Conservation (phyloP, 2,888 invertebrate species). For the Uloborus plumipes region DNA sequence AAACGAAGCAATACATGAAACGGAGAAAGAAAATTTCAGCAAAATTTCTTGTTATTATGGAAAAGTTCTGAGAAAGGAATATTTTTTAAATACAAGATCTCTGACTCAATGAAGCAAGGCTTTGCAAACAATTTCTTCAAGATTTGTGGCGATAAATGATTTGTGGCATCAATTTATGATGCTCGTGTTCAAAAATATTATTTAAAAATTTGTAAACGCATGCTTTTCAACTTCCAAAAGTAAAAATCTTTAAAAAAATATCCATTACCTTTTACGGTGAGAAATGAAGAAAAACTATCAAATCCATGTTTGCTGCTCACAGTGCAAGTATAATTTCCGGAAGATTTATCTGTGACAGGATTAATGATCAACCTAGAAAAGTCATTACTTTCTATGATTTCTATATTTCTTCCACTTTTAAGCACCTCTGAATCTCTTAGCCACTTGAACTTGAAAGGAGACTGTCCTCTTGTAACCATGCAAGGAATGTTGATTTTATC, state of each 20-base stretch:
- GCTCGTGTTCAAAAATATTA: too few relatives aligned
- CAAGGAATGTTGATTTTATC: slow-evolving; percentile 37
- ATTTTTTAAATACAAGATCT: too few relatives aligned
- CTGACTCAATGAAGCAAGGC: too few relatives aligned
- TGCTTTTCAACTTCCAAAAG: too few relatives aligned
- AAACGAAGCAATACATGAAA: too few relatives aligned
- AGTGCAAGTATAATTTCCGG: slow-evolving; percentile 49
- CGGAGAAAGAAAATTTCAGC: too few relatives aligned
- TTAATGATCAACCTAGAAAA: slow-evolving; percentile 23
- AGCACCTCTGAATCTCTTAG: slow-evolving; percentile 9
- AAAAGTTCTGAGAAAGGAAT: too few relatives aligned
- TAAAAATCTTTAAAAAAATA: not conserved
- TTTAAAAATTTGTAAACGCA: too few relatives aligned
- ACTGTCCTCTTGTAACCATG: slow-evolving; percentile 17
- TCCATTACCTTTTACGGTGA: slow-evolving; percentile 39
- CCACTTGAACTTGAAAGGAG: slow-evolving; percentile 34
- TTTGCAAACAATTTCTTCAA: too few relatives aligned
- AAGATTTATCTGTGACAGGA: slow-evolving; percentile 18
- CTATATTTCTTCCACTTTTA: not conserved
- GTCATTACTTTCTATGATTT: slow-evolving; percentile 16
- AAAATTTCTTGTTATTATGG: too few relatives aligned
- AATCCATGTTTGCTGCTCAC: slow-evolving; percentile 29
- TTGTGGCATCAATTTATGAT: too few relatives aligned
- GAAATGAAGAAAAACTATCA: slow-evolving; percentile 31
- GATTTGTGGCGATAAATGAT: too few relatives aligned